Percentiles rank a stretch among this genome's conserved stretches.
These are phyloP conservation scores for Cololabis saira DNA, from an alignment of 2,113 vertebrate species.

Conservation along the genomic window DNA sequence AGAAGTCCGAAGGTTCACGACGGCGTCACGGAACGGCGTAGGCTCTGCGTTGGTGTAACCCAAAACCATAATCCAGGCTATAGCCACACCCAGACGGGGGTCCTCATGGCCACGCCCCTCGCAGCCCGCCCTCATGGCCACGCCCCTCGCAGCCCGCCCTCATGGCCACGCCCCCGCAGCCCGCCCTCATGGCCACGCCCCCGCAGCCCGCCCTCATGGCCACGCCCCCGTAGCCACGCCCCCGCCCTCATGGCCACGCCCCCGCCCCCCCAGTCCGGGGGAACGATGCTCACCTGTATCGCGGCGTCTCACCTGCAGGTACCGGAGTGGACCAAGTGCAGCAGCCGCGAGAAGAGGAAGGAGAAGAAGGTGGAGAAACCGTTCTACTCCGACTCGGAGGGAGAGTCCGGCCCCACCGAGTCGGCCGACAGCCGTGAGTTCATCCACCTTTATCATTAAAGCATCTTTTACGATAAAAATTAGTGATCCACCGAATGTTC, in stretches of 20 bases:
- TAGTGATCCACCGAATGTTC: too few relatives aligned
- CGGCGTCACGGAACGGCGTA: too few relatives aligned
- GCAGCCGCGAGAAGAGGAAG: slow-evolving; percentile 94
- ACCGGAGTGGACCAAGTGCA: slow-evolving; percentile 98
- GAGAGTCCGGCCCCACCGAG: slow-evolving; percentile 94
- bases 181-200: too few relatives aligned
- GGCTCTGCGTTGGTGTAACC: too few relatives aligned
- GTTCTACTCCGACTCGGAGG: slow-evolving; percentile 97
- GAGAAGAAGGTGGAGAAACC: slow-evolving; percentile 97
- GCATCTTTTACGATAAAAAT: not conserved
- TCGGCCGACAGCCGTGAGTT: slow-evolving; percentile 93
- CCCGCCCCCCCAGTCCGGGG: too few relatives aligned
- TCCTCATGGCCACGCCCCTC: slow-evolving; percentile 81
- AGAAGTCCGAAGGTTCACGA: too few relatives aligned
- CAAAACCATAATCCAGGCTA: too few relatives aligned
- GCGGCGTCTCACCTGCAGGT: slow-evolving; percentile 84
- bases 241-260: too few relatives aligned
- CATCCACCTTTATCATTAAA: not conserved
- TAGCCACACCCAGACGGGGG: slow-evolving; percentile 68
- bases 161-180: too few relatives aligned
- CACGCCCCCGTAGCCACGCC: slow-evolving; percentile 60
- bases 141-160: too few relatives aligned
- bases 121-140: too few relatives aligned
- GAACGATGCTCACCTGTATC: not conserved
- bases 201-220: too few relatives aligned